A percentile compares a stretch with the other conserved stretches of the same genome.
phyloP scores from a whole-genome alignment of 2,113 vertebrate species.

The Chionodraco myersi region DNA sequence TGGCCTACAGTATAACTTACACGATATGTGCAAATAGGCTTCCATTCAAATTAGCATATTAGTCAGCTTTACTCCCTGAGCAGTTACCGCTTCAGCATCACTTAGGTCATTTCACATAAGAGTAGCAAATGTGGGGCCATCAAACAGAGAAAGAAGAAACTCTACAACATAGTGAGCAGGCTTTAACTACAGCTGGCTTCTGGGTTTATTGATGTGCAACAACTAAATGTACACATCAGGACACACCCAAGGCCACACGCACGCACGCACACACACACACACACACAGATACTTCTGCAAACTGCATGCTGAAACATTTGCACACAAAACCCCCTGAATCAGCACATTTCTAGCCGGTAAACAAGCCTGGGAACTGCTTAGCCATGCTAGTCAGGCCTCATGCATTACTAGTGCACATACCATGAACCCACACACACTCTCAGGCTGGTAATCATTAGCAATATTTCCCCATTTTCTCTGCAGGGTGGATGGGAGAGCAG shows the following conservation, averaged over 20 bases:
- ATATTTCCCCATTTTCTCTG: slow-evolving; percentile 74
- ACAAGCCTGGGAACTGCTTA: slow-evolving; percentile 57
- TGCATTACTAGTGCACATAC: slow-evolving; percentile 52
- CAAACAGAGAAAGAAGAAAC: not conserved
- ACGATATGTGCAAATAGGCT: slow-evolving; percentile 38
- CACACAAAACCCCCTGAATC: slow-evolving; percentile 56
- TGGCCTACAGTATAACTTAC: slow-evolving; percentile 48
- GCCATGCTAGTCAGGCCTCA: slow-evolving; percentile 67
- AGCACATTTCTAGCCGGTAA: slow-evolving; percentile 64
- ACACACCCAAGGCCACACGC: slow-evolving; percentile 6
- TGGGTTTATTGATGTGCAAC: slow-evolving; percentile 40
- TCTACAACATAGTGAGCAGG: slow-evolving; percentile 1
- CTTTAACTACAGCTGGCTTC: slow-evolving; percentile 24
- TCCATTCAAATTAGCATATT: slow-evolving; percentile 23
- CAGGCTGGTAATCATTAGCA: slow-evolving; percentile 75
- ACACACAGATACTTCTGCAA: not conserved
- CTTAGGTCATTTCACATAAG: not conserved
- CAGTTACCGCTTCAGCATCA: not conserved
- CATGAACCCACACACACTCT: slow-evolving; percentile 39
- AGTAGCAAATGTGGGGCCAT: not conserved
- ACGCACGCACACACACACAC: not conserved
- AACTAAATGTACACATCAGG: slow-evolving; percentile 27
- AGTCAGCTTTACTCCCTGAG: not conserved
- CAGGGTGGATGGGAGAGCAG: slow-evolving; percentile 59
- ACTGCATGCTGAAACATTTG: slow-evolving; percentile 19